A percentile compares a stretch with the other conserved stretches of the same genome.
Evolutionary conservation across 1,140 invertebrate species (phyloP).

Genomic region (Acromyrmex echinatior): DNA sequence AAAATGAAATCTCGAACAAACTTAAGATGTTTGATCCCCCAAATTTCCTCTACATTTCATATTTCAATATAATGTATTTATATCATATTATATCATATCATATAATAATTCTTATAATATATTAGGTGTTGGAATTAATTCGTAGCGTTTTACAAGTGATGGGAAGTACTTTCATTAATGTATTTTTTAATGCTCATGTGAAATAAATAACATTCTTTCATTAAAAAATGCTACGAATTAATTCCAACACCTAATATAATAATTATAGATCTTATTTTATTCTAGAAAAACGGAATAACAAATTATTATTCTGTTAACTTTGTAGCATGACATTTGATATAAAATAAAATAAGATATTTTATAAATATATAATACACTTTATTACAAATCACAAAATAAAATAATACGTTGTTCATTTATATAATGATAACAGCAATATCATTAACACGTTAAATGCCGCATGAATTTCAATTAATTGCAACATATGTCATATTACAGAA

Average conservation of each 20-base stretch:
- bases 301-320: neutral
- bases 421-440: neutral
- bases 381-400: conserved; percentile 23
- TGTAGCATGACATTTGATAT: neutral
- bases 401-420: conserved; percentile 13
- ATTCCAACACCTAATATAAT: too few relatives aligned
- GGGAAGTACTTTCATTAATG: too few relatives aligned
- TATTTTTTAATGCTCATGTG: too few relatives aligned
- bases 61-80: neutral
- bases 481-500: neutral
- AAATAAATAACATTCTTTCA: too few relatives aligned
- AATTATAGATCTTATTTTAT: neutral
- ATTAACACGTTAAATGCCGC: neutral
- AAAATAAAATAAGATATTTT: neutral
- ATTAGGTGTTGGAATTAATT: too few relatives aligned
- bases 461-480: conserved; percentile 30
- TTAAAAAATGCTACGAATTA: too few relatives aligned
- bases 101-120: too few relatives aligned
- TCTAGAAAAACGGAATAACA: neutral
- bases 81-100: too few relatives aligned
- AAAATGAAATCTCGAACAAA: too few relatives aligned
- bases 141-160: too few relatives aligned
- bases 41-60: neutral
- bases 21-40: too few relatives aligned
- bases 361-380: neutral